Conservation (phyloP, 2,797 vertebrate species). For the Echeneis naucrates region DNA sequence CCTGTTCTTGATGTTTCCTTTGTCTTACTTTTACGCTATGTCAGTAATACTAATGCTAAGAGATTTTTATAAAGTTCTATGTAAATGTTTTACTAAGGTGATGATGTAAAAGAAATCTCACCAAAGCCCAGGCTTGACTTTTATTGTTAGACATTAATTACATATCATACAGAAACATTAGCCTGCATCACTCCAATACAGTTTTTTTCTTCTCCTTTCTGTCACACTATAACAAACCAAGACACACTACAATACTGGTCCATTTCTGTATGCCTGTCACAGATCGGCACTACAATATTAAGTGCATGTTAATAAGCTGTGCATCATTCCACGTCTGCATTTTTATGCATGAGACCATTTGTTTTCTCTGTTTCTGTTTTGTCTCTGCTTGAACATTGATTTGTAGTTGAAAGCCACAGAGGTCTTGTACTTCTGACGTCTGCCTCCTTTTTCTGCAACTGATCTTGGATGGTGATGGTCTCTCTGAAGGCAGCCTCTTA, state of each 20-base stretch:
- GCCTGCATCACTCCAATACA: conserved; percentile 16
- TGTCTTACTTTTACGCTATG: not conserved
- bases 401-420: conserved; percentile 70
- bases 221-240: conserved; percentile 38
- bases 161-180: no score
- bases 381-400: conserved; percentile 76
- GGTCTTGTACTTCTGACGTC: conserved; percentile 57
- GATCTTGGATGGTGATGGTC: conserved; percentile 48
- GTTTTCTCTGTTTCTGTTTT: conserved; percentile 70
- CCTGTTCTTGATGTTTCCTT: no score
- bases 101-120: not conserved
- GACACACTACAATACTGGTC: conserved; percentile 28
- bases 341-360: conserved; percentile 81
- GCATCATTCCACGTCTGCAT: conserved; percentile 68
- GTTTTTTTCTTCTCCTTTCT: conserved; percentile 31
- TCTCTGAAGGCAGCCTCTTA: conserved; percentile 23
- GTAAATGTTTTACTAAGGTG: not conserved
- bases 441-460: conserved; percentile 47
- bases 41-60: no score
- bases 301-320: conserved; percentile 74
- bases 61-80: not conserved
- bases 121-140: not conserved
- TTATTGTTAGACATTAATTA: not conserved
- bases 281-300: conserved; percentile 61
- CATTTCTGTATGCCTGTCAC: conserved; percentile 59